Percentiles rank a stretch among this genome's conserved stretches.
phyloP scores from a whole-genome alignment of 2,888 invertebrate genomes.

The Drosophila prolongata region DNA sequence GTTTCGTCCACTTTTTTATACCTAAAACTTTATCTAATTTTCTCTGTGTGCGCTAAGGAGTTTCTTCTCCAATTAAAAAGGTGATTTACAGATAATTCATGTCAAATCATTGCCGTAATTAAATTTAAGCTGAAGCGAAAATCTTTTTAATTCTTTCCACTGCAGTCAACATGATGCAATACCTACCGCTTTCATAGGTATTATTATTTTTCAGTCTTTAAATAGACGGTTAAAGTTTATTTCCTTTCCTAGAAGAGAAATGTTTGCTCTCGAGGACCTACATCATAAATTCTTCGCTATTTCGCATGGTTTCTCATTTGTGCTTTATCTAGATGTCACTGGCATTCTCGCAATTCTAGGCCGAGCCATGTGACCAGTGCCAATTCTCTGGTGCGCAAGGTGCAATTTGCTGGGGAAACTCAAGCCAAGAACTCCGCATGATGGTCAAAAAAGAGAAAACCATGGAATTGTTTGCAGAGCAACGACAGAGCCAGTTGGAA shows the following conservation, averaged over 20 bases:
- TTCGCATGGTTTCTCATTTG: conserved; percentile 12
- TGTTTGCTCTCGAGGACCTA: neutral
- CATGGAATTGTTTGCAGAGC: conserved; percentile 9
- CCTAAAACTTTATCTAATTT: too few species aligned
- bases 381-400: conserved; percentile 25
- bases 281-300: neutral
- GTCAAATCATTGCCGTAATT: too few species aligned
- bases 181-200: neutral
- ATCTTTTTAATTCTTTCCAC: neutral
- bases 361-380: conserved; percentile 1
- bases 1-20: too few species aligned
- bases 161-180: too few species aligned
- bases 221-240: neutral
- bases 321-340: conserved; percentile 3
- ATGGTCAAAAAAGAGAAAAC: neutral
- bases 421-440: conserved; percentile 1
- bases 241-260: too few species aligned
- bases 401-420: conserved; percentile 9
- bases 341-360: neutral
- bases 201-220: neutral
- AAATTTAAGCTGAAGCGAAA: too few species aligned
- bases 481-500: conserved; percentile 7
- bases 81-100: too few species aligned
- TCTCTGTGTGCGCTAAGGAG: too few species aligned
- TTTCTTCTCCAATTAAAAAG: too few species aligned